Evolutionary conservation across 2,113 vertebrate genomes (phyloP).

Genomic region (Malaclemys terrapin): DNA sequence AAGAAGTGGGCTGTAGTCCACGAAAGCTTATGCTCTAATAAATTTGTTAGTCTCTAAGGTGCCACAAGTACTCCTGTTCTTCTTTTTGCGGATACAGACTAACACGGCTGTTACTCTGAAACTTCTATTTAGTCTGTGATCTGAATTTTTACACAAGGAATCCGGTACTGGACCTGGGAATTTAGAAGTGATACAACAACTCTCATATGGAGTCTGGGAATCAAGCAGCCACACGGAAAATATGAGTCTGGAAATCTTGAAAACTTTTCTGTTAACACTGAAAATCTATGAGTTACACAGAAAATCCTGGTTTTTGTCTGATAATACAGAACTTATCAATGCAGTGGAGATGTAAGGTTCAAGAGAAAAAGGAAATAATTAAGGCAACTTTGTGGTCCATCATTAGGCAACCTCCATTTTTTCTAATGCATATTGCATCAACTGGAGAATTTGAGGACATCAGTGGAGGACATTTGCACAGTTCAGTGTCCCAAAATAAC

Average conservation of each 20-base stretch:
- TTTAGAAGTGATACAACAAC: not conserved
- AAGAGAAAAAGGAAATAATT: not conserved
- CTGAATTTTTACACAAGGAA: slow-evolving; percentile 44
- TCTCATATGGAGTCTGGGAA: not conserved
- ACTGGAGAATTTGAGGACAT: not conserved
- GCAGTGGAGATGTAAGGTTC: not conserved
- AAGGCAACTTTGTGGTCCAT: not conserved
- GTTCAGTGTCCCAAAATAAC: not conserved
- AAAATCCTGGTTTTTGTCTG: slow-evolving; percentile 1
- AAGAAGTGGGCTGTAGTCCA: too few relatives aligned
- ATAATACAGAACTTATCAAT: not conserved
- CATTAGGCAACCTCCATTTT: not conserved
- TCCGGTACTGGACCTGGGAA: not conserved
- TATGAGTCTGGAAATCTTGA: not conserved
- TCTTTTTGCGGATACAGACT: too few relatives aligned
- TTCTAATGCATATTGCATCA: not conserved
- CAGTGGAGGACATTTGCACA: not conserved
- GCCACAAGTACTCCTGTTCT: too few relatives aligned
- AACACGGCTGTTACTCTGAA: too few relatives aligned
- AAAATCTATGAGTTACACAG: not conserved
- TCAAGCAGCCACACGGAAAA: not conserved
- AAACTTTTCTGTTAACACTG: not conserved
- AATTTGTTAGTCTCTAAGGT: too few relatives aligned
- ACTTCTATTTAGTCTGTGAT: slow-evolving; percentile 10
- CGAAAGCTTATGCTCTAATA: too few relatives aligned